A percentile compares a stretch with the other conserved stretches of the same genome.
Evolutionary conservation across 2,113 vertebrate genomes (phyloP).

Genomic region (Zingel zingel): DNA sequence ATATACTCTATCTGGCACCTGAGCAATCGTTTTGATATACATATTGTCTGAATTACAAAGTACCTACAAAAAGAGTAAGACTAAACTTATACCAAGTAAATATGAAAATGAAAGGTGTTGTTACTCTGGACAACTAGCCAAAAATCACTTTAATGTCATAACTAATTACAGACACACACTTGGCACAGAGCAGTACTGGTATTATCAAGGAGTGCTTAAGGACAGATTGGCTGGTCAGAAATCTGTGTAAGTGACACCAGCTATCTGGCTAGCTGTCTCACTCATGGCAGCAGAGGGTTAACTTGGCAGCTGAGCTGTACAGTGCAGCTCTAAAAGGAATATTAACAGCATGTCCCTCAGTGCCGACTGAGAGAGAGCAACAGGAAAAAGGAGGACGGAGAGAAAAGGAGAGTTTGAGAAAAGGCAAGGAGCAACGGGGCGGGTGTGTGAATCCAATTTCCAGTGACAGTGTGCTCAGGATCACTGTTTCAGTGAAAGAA

Average conservation of each 20-base stretch:
- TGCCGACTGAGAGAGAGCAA: conserved; percentile 62
- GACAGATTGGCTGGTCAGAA: conserved; percentile 57
- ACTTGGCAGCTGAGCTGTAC: conserved; percentile 63
- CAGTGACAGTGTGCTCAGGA: conserved; percentile 81
- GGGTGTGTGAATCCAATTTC: conserved; percentile 81
- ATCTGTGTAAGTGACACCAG: conserved; percentile 61
- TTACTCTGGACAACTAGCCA: conserved; percentile 8
- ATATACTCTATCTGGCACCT: not conserved
- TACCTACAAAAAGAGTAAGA: not conserved
- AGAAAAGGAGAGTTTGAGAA: conserved; percentile 51
- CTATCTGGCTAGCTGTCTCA: conserved; percentile 57
- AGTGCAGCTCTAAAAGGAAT: conserved; percentile 71
- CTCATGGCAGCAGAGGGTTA: conserved; percentile 68
- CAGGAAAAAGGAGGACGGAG: conserved; percentile 41
- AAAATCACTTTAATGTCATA: conserved; percentile 10
- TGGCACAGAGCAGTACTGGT: conserved; percentile 17
- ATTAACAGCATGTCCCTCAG: conserved; percentile 78
- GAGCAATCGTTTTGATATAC: not conserved
- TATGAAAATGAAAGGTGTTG: conserved; percentile 3
- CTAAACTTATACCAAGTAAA: conserved; percentile 2
- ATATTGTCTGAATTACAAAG: conserved; percentile 19
- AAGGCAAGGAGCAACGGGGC: conserved; percentile 47
- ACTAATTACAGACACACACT: conserved; percentile 39
- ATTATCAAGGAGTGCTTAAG: conserved; percentile 49
- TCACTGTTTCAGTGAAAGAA: conserved; percentile 80